Base-by-base conservation (phyloP, 2,888 invertebrate genomes). In the Patella depressa region DNA sequence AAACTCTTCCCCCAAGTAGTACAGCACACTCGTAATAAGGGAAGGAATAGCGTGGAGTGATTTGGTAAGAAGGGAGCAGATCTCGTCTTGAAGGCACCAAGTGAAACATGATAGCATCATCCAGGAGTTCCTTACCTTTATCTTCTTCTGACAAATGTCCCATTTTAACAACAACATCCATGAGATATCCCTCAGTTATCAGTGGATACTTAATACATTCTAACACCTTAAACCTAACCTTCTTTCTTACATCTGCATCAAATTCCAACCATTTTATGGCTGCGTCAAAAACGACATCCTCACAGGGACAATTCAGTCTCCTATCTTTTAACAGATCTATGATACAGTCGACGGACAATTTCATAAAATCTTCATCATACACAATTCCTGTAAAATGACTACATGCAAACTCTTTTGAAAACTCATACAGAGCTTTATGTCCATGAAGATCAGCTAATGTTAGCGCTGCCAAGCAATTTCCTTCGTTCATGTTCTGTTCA, bases 151-250 rank as follows among this genome's bases (percentile, higher is more conserved):
- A 74, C n/a, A 88, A 79, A 72, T 87, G 85, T 9, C 80, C 79
- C 4, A 83, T 83, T 75, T 85, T 85, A 53, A 86, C 79, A 5
- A 86, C 87, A 15, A 83, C 81, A 78, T 88, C 88, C 73, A 88
- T 82, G 53, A 89, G 76, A 73, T 84, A 89, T 19, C 85, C 84
- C 78, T 85, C 85, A 53, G 79, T 81, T 70, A 89, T 80, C 75
- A 88, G 83, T 0, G 89, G 88, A 76, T 88, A 89, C 82, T 88
- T 89, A 55, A 89, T 81, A 54, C 86, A 86, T 59, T 87, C 86
- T 34, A 89, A 79, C 53, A 89, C 84, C 70, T 83, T 81, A 76
- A 83, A 84, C 12, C 85, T 72, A 45, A 81, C 57, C 24, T 69
- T 17, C 59, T 75, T 74, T 71, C 81, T 74, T 24, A 59, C 75